Evolutionary conservation across 2,113 vertebrate species (phyloP), one percentile per base, ranked within the genome.

Genomic region (Lethenteron reissneri): DNA sequence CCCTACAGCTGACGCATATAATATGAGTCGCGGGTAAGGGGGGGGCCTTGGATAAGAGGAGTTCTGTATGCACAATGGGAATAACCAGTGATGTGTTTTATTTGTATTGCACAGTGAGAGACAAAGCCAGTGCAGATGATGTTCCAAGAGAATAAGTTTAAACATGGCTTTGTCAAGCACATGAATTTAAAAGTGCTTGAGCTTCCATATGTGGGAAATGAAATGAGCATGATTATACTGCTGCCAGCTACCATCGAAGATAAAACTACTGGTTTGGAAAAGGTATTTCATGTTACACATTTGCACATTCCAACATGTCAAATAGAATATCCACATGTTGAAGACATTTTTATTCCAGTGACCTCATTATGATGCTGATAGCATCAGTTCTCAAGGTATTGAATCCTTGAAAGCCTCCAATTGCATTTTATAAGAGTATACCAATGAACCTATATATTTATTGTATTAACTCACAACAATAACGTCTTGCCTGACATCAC

Each of bases 181-280:
- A 74, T 77, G 2, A 79, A 77, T 68, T 74, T 85, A 71, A 83
- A 83, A 70, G 76, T 95, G 57, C 76, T 95, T 73, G 88, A 91
- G 77, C 76, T 95, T 74, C 88, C 87, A 1, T 97, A 95, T 0
- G 70, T 81, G 1, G 77, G 74, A 3, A 41, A 78, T 8, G 84
- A 91, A 71, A 81, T 95, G 57, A 94, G 90, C 76, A 95, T 97
- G 92, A 68, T 90, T 70, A 76, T 97, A 73, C 80, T 97, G 60
- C 81, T 97, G 72, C 90, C 90, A 0, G 78, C 86, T 8, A 79
- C 82, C 71, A 77, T 82, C 10, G 69, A 75, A 7, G 83, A 88
- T 0, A 81, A 82, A 69, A 77, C 82, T 19, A 80, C 79, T 3
- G 83, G 85, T 6, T 82, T 97, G 72, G 74, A 80, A 56, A 79